phyloP scores from a whole-genome alignment of 2,113 vertebrate genomes.

The Neogobius melanostomus region DNA sequence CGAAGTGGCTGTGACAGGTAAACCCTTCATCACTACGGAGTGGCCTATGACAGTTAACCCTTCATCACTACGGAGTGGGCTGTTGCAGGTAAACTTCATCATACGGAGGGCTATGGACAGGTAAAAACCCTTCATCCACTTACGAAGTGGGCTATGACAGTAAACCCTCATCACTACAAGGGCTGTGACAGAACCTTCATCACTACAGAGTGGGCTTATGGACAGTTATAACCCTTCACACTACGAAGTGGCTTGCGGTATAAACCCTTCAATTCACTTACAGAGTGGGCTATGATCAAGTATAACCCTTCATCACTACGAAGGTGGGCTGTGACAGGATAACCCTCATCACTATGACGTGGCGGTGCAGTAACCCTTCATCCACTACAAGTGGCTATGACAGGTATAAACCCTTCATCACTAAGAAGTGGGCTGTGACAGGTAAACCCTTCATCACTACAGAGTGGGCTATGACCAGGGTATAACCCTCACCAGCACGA shows the following conservation, averaged over 20 bases:
- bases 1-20: slow-evolving; percentile 21
- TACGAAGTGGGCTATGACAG: not conserved
- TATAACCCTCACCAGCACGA: no score
- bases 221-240: not conserved
- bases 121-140: no score
- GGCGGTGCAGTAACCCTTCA: no score
- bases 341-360: no score
- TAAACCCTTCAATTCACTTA: no score
- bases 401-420: no score
- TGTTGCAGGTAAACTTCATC: no score
- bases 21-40: not conserved
- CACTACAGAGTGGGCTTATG: not conserved
- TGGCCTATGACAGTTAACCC: not conserved
- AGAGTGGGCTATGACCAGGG: no score
- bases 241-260: not conserved
- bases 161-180: not conserved
- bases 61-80: not conserved
- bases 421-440: no score
- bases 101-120: no score
- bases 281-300: not conserved
- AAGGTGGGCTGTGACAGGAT: no score
- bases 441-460: no score
- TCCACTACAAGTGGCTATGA: not conserved
- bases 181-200: not conserved
- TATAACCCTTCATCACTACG: not conserved